These are phyloP conservation scores for Oryzias celebensis DNA, from an alignment of 2,113 vertebrate genomes.

Conservation along the genomic window DNA sequence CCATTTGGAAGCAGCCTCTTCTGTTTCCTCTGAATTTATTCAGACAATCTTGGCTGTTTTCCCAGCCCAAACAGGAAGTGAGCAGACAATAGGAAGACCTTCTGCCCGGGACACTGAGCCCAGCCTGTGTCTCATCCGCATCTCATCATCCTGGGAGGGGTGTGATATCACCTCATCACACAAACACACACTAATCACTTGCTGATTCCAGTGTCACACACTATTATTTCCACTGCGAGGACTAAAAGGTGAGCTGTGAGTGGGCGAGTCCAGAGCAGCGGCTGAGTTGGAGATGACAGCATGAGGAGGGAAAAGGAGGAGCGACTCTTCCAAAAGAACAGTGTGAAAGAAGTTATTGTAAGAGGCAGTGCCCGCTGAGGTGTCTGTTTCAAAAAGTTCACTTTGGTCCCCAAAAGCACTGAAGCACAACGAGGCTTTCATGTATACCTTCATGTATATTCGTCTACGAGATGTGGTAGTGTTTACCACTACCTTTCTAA, in stretches of 20 bases:
- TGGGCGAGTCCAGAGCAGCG: conserved; percentile 31
- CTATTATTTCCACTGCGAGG: conserved; percentile 33
- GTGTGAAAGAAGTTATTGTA: conserved; percentile 24
- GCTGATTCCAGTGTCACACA: conserved; percentile 50
- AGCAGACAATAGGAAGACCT: conserved; percentile 45
- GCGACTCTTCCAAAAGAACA: not conserved
- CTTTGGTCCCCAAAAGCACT: not conserved
- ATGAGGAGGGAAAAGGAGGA: not conserved
- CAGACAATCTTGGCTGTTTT: conserved; percentile 26
- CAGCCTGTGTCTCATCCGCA: conserved; percentile 30
- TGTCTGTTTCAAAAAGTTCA: conserved; percentile 5
- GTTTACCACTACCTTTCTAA: no score
- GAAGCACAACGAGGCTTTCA: no score
- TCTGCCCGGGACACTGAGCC: conserved; percentile 37
- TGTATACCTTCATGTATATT: no score
- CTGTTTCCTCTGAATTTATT: conserved; percentile 37
- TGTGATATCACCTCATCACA: conserved; percentile 41
- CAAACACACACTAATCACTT: conserved; percentile 3
- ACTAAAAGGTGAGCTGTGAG: conserved; percentile 13
- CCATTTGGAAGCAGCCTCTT: not conserved
- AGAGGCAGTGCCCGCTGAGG: not conserved
- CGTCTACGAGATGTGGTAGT: no score
- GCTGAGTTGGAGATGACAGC: conserved; percentile 28
- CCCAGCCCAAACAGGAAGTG: conserved; percentile 46
- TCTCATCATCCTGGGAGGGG: conserved; percentile 26